Evolutionary conservation across 2,888 invertebrate genomes (phyloP).

Genomic region (Odontocerum albicorne): DNA sequence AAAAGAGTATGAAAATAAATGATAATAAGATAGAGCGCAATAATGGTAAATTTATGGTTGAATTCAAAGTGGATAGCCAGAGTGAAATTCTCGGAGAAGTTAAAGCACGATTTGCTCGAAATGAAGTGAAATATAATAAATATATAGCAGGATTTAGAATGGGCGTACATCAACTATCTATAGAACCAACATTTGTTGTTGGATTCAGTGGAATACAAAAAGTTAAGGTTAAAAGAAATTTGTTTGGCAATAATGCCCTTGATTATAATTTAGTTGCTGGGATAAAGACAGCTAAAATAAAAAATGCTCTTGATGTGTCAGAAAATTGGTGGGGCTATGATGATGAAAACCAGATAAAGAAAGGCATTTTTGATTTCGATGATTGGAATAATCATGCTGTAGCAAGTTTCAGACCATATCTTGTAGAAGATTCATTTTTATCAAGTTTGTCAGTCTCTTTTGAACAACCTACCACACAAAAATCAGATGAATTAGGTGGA

Average conservation of each 20-base stretch:
- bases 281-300: conserved; percentile 82
- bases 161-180: conserved; percentile 41
- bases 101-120: conserved; percentile 75
- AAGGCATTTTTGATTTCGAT: conserved; percentile 94
- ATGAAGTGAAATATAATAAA: conserved; percentile 74
- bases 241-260: conserved; percentile 79
- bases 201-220: conserved; percentile 94
- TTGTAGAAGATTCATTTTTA: conserved; percentile 75
- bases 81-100: conserved; percentile 89
- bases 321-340: conserved; percentile 97
- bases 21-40: conserved; percentile 81
- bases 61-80: conserved; percentile 88
- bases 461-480: conserved; percentile 57
- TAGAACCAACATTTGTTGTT: conserved; percentile 79
- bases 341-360: conserved; percentile 71
- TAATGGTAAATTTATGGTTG: conserved; percentile 78
- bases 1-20: conserved; percentile 86
- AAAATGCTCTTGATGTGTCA: conserved; percentile 82
- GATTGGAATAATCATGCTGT: conserved; percentile 99
- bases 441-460: conserved; percentile 74
- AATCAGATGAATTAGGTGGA: conserved; percentile 75
- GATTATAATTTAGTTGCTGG: conserved; percentile 94
- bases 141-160: conserved; percentile 46
- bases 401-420: conserved; percentile 86
- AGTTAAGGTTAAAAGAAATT: conserved; percentile 85